phyloP scores from a whole-genome alignment of 2,888 invertebrate genomes.

The Nemurella pictetii region DNA sequence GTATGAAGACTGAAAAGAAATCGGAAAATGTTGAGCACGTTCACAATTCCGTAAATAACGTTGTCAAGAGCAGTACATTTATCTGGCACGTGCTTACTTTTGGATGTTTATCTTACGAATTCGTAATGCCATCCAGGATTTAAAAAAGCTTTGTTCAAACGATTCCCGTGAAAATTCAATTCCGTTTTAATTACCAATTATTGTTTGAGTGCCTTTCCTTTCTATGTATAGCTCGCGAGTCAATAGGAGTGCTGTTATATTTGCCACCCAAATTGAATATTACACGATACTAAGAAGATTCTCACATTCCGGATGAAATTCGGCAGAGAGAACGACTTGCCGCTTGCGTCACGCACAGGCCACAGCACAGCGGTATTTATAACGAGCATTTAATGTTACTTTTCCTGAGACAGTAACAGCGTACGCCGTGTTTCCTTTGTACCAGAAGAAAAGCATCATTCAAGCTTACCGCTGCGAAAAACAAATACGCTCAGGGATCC shows the following conservation, averaged over 20 bases:
- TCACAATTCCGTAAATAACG: too few relatives aligned
- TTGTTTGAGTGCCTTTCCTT: background rate
- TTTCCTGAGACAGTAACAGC: background rate
- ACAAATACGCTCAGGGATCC: background rate
- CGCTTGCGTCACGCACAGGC: too few relatives aligned
- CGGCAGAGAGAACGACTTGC: background rate
- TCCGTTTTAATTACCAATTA: background rate
- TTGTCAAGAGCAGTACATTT: background rate
- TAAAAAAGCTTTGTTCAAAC: background rate
- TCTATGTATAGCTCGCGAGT: background rate
- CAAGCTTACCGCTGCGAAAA: background rate
- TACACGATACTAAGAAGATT: too few relatives aligned
- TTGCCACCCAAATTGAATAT: background rate
- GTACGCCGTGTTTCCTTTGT: background rate
- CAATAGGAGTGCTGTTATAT: background rate
- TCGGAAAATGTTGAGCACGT: too few relatives aligned
- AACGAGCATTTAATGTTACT: background rate
- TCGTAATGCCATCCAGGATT: background rate
- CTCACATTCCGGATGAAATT: too few relatives aligned
- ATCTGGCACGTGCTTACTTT: background rate
- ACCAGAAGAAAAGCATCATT: background rate
- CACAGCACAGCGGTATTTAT: background rate
- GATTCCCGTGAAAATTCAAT: background rate
- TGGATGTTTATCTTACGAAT: background rate
- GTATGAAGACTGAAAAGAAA: too few relatives aligned